Conservation (phyloP, 1,140 invertebrate genomes). For the Neotoxoptera formosana region DNA sequence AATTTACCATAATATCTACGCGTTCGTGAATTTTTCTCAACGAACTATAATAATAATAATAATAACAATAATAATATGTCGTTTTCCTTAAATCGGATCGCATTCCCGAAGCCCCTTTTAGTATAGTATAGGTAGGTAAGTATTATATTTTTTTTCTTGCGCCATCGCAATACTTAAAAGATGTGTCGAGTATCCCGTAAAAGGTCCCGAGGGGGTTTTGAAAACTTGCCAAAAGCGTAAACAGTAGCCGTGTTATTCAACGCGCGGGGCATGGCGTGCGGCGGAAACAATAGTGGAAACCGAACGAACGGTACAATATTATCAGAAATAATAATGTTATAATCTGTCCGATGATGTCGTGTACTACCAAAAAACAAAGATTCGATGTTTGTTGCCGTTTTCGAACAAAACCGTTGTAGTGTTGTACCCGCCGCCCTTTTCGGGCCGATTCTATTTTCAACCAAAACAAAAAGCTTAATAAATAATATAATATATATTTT, state of each 20-base stretch:
- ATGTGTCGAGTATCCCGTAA: neutral
- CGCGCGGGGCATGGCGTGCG: neutral
- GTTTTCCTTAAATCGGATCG: neutral
- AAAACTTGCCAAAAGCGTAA: neutral
- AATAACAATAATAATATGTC: no score
- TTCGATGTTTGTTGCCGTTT: no score
- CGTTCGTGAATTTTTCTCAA: neutral
- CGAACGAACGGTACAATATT: neutral
- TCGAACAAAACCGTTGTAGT: no score
- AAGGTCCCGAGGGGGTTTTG: neutral
- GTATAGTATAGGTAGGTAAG: no score
- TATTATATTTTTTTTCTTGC: neutral
- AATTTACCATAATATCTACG: neutral
- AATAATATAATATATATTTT: no score
- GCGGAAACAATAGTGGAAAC: neutral
- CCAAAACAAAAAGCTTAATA: no score
- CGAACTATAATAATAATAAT: no score
- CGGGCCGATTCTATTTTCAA: no score
- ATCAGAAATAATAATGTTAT: neutral
- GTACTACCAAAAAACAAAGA: neutral
- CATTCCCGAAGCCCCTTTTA: neutral
- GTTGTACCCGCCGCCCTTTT: no score
- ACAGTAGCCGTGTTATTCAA: neutral
- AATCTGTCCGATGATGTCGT: neutral
- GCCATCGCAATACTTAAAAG: neutral